phyloP scores from a whole-genome alignment of 2,113 vertebrate species.

The Dromaius novaehollandiae region DNA sequence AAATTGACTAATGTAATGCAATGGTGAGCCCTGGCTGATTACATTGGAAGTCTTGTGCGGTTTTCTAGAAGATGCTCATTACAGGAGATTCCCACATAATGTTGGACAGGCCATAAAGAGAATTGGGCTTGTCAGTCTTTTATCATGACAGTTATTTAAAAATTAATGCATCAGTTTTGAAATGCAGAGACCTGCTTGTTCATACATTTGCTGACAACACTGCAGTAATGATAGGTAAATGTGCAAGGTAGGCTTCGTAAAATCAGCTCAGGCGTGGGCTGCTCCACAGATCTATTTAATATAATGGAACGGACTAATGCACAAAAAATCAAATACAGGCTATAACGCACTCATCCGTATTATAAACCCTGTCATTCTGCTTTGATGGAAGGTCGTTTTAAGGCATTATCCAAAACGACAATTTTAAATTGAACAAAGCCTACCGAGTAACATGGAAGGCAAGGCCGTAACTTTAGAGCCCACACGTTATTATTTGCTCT shows the following conservation, averaged over 20 bases:
- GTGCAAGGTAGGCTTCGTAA: background rate
- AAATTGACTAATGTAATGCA: slow-evolving; percentile 73
- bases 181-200: slow-evolving; percentile 23
- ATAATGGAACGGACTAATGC: background rate
- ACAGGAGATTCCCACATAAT: slow-evolving; percentile 58
- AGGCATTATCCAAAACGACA: background rate
- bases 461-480: background rate
- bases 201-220: slow-evolving; percentile 39
- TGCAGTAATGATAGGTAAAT: background rate
- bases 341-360: background rate
- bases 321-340: background rate
- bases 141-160: slow-evolving; percentile 63
- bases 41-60: slow-evolving; percentile 58
- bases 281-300: background rate
- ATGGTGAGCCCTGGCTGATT: slow-evolving; percentile 48
- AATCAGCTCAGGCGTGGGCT: background rate
- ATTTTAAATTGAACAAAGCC: background rate
- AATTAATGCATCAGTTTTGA: slow-evolving; percentile 50
- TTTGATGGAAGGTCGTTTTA: background rate
- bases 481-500: background rate
- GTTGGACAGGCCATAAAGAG: slow-evolving; percentile 60
- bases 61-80: slow-evolving; percentile 70
- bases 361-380: background rate
- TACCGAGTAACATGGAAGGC: background rate
- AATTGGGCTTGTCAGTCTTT: slow-evolving; percentile 68